Evolutionary conservation across 2,113 vertebrate genomes (phyloP).

Genomic region (Eurypyga helias): DNA sequence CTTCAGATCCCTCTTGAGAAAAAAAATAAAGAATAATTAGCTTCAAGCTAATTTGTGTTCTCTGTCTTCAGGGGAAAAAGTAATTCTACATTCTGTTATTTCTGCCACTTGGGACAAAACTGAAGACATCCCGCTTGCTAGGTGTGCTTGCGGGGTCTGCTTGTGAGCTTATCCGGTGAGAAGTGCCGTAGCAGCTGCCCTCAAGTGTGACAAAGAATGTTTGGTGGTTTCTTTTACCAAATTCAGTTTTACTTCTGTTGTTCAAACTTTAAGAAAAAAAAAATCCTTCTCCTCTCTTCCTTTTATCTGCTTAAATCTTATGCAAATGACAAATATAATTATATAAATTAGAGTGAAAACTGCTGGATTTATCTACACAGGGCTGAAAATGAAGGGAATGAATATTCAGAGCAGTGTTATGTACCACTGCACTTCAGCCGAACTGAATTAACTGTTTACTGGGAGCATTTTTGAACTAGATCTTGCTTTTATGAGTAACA

Average conservation of each 20-base stretch:
- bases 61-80: background rate
- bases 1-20: background rate
- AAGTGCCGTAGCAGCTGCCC: background rate
- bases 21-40: background rate
- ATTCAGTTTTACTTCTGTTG: background rate
- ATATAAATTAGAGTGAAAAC: background rate
- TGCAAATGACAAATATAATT: slow-evolving; percentile 33
- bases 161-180: background rate
- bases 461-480: background rate
- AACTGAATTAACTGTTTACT: background rate
- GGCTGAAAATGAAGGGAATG: slow-evolving; percentile 7
- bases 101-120: background rate
- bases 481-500: background rate
- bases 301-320: slow-evolving; percentile 13
- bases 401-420: slow-evolving; percentile 25
- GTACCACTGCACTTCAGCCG: background rate
- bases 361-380: background rate
- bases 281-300: background rate
- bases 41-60: background rate
- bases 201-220: background rate
- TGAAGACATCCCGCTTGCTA: background rate
- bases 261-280: background rate
- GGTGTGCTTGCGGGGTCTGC: background rate
- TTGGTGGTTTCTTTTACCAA: background rate
- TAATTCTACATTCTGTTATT: background rate